Base-by-base conservation (phyloP, 1,140 invertebrate genomes). In the Microplitis mediator region DNA sequence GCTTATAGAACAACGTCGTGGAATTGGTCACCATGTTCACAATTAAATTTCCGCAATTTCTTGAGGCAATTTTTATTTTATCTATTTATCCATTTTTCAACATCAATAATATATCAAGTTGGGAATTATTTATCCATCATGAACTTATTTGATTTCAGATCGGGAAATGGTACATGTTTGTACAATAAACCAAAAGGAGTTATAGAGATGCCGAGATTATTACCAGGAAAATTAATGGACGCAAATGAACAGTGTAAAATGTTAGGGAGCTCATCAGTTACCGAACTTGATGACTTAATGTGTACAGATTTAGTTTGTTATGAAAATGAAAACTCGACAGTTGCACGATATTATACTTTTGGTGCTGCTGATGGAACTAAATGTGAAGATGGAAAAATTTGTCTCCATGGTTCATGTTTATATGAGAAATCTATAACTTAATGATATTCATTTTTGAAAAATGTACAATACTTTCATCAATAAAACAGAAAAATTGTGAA, bases 321-420 rank as follows among this genome's bases (percentile, higher is more conserved):
- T 9, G 39, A 23, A 11, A 3, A n/a, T 36, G 36, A 11, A 11
- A 39, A 69, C 58, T 9, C 16, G 23, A 1, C 2, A 60, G 4
- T 9, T 14, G n/a, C n/a, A 39, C 5, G 31, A 13, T n/a, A 13
- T 35, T 4, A 32, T 35, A 14, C 3, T 35, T 36, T 34, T 63
- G 11, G 34, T 16, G 67, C 54, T 11, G 67, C 67, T 60, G 67
- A 69, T 39, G 67, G 67, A 0, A 69, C 67, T 23, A 3, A 11
- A 8, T 69, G 67, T 60, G 67, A 0, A 11, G 3, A 35, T 5
- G 14, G 16, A 8, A 69, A 69, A 45, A 39, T 69, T 9, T 69
- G 67, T 23, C 36, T 69, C 0, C 32, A 16, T 16, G 51, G 51
- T 23, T 0, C 31, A 23, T 69, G 67, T 61, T 6, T 58, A 13